Base-by-base conservation (phyloP, 2,797 vertebrate species). In the Propithecus deckenii region DNA sequence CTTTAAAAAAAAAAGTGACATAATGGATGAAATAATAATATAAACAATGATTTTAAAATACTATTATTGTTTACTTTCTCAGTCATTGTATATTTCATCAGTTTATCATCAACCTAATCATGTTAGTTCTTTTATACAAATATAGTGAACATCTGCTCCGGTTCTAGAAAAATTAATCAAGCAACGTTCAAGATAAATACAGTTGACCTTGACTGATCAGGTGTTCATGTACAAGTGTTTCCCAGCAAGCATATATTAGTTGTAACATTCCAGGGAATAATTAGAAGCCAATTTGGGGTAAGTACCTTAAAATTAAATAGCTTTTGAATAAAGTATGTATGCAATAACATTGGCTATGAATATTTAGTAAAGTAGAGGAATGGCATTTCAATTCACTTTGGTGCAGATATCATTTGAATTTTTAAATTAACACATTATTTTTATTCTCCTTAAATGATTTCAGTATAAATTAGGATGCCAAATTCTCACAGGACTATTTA, bases 101-200 rank as follows among this genome's bases (percentile, higher is more conserved):
- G 50, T 83, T 96, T 83, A 86, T 95, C n/a, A 89, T 41, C 50
- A 95, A 91, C 4, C 0, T 63, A 67, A 85, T 89, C 28, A 3
- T 23, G n/a, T 75, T 95, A 52, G 76, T 92, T 41, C 48, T 96
- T 93, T 85, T 0, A 2, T 67, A 63, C 63, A 91, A 72, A 90
- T 52, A 72, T 20, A 22, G 63, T 14, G 4, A 71, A 38, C 2
- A 79, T 94, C 97, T 97, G 94, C 32, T 89, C 25, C 35, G 80
- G 85, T 71, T 87, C 88, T 76, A 5, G 83, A 69, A 74, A 28
- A 96, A 93, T 98, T 94, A 97, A 98, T 98, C 95, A 95, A 84
- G 41, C 32, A 74, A 41, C 0, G 78, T 97, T 97, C 52, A 6
- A 32, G 46, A 84, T 96, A 94, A 98, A 79, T 38, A 96, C 76